These are phyloP conservation scores for Propithecus deckenii DNA, from an alignment of 2,797 vertebrate species.

Conservation along the genomic window DNA sequence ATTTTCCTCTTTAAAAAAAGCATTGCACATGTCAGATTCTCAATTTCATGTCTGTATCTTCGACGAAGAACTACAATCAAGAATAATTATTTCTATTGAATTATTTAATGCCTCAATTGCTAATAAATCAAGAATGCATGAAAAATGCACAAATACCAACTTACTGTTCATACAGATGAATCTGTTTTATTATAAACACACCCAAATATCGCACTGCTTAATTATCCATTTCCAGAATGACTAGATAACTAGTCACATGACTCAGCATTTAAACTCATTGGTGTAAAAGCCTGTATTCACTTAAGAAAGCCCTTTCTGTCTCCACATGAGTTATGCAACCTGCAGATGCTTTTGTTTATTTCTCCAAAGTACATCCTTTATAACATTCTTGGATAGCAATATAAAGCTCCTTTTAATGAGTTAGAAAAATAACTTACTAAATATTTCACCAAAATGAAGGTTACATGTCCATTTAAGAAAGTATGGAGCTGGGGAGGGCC, in stretches of 20 bases:
- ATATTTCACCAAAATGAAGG: background rate
- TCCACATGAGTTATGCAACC: background rate
- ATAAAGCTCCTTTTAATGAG: background rate
- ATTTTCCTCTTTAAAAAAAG: constrained; percentile 62
- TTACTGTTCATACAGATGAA: constrained; percentile 4
- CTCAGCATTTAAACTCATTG: background rate
- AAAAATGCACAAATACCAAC: constrained; percentile 72
- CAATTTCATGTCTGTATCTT: constrained; percentile 81
- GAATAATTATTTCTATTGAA: constrained; percentile 79
- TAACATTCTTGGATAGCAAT: background rate
- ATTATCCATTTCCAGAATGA: constrained; percentile 49
- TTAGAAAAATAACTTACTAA: background rate
- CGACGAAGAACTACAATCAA: constrained; percentile 78
- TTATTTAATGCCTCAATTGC: constrained; percentile 73
- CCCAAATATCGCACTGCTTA: constrained; percentile 28
- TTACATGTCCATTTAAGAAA: background rate
- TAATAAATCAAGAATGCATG: constrained; percentile 51
- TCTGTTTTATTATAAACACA: constrained; percentile 48
- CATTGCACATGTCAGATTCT: constrained; percentile 73
- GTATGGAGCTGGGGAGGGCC: background rate
- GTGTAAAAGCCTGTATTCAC: background rate
- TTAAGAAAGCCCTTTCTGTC: background rate
- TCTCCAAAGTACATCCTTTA: background rate
- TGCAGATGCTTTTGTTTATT: background rate
- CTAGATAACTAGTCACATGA: background rate